Evolutionary conservation across 2,888 invertebrate species (phyloP).

Genomic region (Steinernema carpocapsae): DNA sequence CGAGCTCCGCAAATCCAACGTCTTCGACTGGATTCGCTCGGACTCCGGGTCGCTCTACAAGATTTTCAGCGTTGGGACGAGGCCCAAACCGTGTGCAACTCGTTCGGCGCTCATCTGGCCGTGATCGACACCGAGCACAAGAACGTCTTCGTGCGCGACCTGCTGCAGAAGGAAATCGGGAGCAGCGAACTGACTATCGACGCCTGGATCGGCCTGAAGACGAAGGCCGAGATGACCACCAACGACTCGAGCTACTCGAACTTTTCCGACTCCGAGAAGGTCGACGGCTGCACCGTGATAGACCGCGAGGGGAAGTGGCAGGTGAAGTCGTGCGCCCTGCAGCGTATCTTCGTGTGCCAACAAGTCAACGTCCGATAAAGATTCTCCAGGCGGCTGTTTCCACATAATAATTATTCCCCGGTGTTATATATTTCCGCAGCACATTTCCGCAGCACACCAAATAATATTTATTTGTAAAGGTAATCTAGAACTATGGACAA

Average conservation of each 20-base stretch:
- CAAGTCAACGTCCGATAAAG: constrained; percentile 24
- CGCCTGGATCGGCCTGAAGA: constrained; percentile 60
- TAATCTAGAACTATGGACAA: constrained; percentile 13
- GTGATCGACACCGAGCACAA: constrained; percentile 52
- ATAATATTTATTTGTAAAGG: constrained; percentile 2
- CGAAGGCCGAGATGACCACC: constrained; percentile 41
- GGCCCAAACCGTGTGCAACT: constrained; percentile 51
- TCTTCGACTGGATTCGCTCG: constrained; percentile 51
- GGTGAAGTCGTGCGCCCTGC: constrained; percentile 37
- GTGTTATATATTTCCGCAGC: neutral
- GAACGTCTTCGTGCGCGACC: constrained; percentile 51
- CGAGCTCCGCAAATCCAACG: neutral
- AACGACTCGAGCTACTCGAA: constrained; percentile 36
- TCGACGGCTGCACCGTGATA: constrained; percentile 41
- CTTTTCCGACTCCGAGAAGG: constrained; percentile 37
- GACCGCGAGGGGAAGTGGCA: constrained; percentile 41
- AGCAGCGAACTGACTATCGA: constrained; percentile 26
- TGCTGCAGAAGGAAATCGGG: constrained; percentile 25
- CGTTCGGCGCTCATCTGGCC: constrained; percentile 51
- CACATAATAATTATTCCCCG: neutral
- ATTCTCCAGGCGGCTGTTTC: neutral
- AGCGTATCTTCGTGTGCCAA: constrained; percentile 39
- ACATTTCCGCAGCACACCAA: neutral
- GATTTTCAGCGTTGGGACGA: constrained; percentile 56
- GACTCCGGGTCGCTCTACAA: constrained; percentile 53